A percentile compares a stretch with the other conserved stretches of the same genome.
These are phyloP conservation scores for Apomyelois bistriatella DNA, from an alignment of 2,888 invertebrate species.

Conservation along the genomic window DNA sequence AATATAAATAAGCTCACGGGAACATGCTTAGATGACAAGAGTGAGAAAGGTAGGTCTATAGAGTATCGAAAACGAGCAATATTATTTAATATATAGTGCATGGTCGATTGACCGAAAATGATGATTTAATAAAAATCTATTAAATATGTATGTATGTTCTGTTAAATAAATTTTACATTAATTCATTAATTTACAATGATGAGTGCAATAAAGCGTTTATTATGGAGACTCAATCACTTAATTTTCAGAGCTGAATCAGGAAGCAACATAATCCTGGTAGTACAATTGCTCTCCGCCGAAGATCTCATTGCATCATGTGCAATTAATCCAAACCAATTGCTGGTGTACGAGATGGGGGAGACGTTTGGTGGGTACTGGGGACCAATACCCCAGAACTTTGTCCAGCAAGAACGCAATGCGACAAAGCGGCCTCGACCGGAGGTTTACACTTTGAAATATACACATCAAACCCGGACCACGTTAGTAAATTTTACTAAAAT, in stretches of 20 bases:
- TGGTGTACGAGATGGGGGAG: conserved; percentile 60
- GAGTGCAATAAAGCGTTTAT: no score
- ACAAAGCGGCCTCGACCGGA: not conserved
- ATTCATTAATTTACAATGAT: no score
- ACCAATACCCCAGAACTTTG: conserved; percentile 41
- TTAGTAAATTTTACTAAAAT: not conserved
- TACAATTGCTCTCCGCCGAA: conserved; percentile 36
- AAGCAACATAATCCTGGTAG: conserved; percentile 57
- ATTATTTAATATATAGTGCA: no score
- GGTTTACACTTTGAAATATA: not conserved
- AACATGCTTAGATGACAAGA: no score
- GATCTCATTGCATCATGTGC: conserved; percentile 37
- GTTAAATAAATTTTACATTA: no score
- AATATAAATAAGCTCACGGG: no score
- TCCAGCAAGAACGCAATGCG: conserved; percentile 15
- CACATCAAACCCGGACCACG: not conserved
- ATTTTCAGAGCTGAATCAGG: conserved; percentile 55
- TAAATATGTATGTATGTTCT: no score
- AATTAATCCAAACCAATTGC: conserved; percentile 39
- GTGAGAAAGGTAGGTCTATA: no score
- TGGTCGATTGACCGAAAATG: no score
- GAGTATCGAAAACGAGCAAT: no score
- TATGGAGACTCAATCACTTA: not conserved
- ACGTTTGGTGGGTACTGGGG: conserved; percentile 71
- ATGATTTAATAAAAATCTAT: no score